Evolutionary conservation across 2,888 invertebrate genomes (phyloP), one percentile per base, ranked within the genome.

Genomic region (Danaus chrysippus): DNA sequence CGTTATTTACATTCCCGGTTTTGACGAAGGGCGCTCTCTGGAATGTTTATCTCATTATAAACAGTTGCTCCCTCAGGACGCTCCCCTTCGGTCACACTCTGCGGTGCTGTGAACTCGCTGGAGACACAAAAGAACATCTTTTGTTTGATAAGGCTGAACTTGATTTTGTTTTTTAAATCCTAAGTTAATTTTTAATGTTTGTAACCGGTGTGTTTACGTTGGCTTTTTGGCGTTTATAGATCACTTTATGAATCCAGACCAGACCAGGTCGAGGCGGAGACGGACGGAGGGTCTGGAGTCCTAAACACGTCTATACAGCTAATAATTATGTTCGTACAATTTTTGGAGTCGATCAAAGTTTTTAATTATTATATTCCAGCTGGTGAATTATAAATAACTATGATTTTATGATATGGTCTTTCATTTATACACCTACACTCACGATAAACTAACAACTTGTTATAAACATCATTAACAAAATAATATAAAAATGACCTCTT

Each of bases 101-200:
- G 62, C 76, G 81, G 84, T 84, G 86, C 84, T 85, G 76, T 77
- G 74, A 70, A 79, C 73, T 79, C 81, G 79, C 79, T 79, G 78
- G 79, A 81, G 78, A 85, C 84, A 86, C 81, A 79, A 84, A 79
- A 78, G 86, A 86, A 83, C 83, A 86, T 87, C 86, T 90, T 89
- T 86, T 81, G 87, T 90, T 89, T 86, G 76, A 91, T 91, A 91
- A 91, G 91, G 91, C 91, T 91, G 91, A 91, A 84, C 83, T 78
- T 82, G 79, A 82, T 85, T 88, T 84, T 82, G 23, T 34, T 34
- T 34, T 83, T 87, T 71, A 84, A 83, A 81, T 84, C 82, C 84
- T 87, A 88, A 86, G 86, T 87, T 86, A 84, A 86, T 84, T 86
- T 82, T 81, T 86, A 87, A 87, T 83, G 82, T 77, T 81, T 82